Evolutionary conservation across 2,888 invertebrate genomes (phyloP).

Genomic region (Drosophila multiciliata): DNA sequence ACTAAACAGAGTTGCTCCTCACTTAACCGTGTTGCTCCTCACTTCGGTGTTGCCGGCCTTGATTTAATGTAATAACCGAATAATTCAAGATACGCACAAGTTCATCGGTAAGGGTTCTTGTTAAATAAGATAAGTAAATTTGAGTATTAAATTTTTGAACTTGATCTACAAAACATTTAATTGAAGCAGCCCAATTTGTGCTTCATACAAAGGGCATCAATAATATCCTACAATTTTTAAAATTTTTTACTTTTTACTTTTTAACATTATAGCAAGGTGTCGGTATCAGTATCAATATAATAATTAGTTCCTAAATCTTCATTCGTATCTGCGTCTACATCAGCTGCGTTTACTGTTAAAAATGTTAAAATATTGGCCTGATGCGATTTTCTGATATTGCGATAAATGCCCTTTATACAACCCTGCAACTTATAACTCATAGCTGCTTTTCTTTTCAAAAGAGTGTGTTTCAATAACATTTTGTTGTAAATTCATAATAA

Average conservation of each 20-base stretch:
- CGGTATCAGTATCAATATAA: not conserved
- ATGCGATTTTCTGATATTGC: conserved; percentile 29
- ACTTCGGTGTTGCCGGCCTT: conserved; percentile 5
- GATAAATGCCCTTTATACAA: conserved; percentile 33
- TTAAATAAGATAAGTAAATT: not conserved
- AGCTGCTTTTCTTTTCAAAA: conserved; percentile 69
- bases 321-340: not conserved
- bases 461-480: conserved; percentile 60
- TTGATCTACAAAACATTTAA: not conserved
- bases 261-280: not conserved
- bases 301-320: not conserved
- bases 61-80: conserved; percentile 6
- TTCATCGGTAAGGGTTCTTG: not conserved
- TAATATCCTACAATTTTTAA: not conserved
- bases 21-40: conserved; percentile 40
- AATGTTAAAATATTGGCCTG: not conserved
- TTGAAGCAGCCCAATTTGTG: not conserved
- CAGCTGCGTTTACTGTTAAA: not conserved
- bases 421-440: conserved; percentile 48
- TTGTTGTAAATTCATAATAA: conserved; percentile 56
- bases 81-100: not conserved
- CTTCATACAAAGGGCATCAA: not conserved
- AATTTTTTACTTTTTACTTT: not conserved
- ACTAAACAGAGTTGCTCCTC: conserved; percentile 43
- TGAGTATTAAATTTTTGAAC: not conserved